Evolutionary conservation across 2,797 vertebrate genomes (phyloP).

Genomic region (Mormyrops boulengeri): DNA sequence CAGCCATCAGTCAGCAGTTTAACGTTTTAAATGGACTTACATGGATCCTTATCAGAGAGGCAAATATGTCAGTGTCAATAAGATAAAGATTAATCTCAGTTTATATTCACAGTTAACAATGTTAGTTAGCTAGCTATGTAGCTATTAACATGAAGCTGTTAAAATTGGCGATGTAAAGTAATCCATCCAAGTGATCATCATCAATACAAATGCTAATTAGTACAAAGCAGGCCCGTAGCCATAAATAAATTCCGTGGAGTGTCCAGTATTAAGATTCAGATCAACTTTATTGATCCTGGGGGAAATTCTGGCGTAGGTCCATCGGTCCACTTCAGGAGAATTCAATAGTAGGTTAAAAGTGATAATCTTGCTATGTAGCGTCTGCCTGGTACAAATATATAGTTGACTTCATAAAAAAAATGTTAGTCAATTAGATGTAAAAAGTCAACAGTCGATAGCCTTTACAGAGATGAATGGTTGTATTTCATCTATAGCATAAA

Average conservation of each 20-base stretch:
- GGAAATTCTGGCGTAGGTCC: background rate
- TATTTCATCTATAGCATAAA: background rate
- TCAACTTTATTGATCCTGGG: background rate
- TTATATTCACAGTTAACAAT: background rate
- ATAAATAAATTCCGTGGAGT: background rate
- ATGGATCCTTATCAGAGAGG: background rate
- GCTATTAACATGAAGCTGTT: background rate
- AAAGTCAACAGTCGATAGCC: background rate
- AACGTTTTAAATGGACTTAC: background rate
- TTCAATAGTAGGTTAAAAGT: background rate
- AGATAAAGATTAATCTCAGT: background rate
- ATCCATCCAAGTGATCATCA: background rate
- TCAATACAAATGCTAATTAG: background rate
- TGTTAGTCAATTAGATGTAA: background rate
- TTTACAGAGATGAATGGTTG: background rate
- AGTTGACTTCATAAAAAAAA: background rate
- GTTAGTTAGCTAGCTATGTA: background rate
- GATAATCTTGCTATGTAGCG: background rate
- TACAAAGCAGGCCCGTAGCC: background rate
- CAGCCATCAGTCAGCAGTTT: background rate
- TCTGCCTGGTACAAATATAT: background rate
- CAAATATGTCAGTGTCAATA: background rate
- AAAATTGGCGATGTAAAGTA: background rate
- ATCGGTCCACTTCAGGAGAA: background rate
- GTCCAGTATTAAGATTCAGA: background rate